phyloP scores from a whole-genome alignment of 2,113 vertebrate species.

The Microcebus murinus region DNA sequence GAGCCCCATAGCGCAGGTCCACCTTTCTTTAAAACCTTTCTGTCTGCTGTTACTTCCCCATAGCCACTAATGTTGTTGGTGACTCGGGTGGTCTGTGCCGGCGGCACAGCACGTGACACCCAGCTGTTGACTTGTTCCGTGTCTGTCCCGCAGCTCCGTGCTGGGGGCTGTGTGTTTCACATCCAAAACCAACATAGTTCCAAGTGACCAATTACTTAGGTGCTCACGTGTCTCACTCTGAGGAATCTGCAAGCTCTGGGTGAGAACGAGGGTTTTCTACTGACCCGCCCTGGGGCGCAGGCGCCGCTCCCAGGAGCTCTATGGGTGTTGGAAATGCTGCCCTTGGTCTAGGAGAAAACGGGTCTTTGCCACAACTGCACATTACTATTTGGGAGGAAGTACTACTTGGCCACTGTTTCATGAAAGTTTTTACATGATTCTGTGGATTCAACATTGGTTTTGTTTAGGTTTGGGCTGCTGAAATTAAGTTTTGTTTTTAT shows the following conservation, averaged over 20 bases:
- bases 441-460: not conserved
- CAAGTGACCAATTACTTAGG: too few relatives aligned
- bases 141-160: not conserved
- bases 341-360: not conserved
- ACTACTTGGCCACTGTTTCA: not conserved
- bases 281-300: not conserved
- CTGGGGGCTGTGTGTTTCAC: not conserved
- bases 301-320: too few relatives aligned
- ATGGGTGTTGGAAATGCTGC: too few relatives aligned
- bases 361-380: not conserved
- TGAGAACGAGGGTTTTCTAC: not conserved
- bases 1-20: accelerated
- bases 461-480: not conserved
- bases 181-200: not conserved
- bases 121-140: not conserved
- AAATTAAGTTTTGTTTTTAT: not conserved
- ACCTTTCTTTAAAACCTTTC: too few relatives aligned
- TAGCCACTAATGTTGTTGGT: too few relatives aligned
- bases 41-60: not conserved
- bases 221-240: not conserved
- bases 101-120: not conserved
- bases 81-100: not conserved
- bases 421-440: not conserved
- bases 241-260: not conserved
- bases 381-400: not conserved